phyloP scores from a whole-genome alignment of 2,113 vertebrate genomes.

The Prinia subflava region DNA sequence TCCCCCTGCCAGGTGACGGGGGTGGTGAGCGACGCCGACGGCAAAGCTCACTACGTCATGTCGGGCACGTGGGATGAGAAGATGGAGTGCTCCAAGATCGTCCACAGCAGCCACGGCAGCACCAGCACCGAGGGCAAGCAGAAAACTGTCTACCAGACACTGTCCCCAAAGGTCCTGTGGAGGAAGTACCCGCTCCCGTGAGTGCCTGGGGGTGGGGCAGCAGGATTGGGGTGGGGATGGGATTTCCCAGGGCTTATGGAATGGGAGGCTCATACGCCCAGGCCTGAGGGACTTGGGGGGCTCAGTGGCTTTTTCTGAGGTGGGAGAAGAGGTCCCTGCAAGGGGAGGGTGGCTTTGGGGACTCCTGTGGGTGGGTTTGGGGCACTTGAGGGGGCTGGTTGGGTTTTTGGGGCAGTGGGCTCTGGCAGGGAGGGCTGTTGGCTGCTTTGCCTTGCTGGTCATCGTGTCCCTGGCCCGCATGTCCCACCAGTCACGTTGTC shows the following conservation, averaged over 20 bases:
- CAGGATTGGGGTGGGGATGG: neutral
- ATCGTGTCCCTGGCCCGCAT: neutral
- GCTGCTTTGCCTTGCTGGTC: neutral
- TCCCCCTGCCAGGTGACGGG: conserved; percentile 85
- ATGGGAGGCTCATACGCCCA: neutral
- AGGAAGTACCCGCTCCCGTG: conserved; percentile 96
- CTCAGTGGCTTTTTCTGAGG: neutral
- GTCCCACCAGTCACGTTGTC: accelerated
- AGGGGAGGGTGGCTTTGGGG: neutral
- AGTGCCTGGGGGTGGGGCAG: neutral
- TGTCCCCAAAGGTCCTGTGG: conserved; percentile 91
- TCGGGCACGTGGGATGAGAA: conserved; percentile 97
- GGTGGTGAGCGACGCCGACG: conserved; percentile 82
- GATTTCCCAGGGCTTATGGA: accelerated
- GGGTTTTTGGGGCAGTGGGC: neutral
- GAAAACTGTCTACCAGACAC: conserved; percentile 94
- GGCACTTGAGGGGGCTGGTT: accelerated
- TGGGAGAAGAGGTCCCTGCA: neutral
- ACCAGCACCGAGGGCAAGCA: conserved; percentile 87
- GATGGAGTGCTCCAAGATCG: conserved; percentile 91
- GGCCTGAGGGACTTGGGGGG: neutral
- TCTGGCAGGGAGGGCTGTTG: neutral
- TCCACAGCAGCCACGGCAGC: conserved; percentile 88
- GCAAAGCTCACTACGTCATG: conserved; percentile 91
- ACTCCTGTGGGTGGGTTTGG: neutral